Conservation (phyloP, 2,888 invertebrate species). For the Hemithea aestivaria region DNA sequence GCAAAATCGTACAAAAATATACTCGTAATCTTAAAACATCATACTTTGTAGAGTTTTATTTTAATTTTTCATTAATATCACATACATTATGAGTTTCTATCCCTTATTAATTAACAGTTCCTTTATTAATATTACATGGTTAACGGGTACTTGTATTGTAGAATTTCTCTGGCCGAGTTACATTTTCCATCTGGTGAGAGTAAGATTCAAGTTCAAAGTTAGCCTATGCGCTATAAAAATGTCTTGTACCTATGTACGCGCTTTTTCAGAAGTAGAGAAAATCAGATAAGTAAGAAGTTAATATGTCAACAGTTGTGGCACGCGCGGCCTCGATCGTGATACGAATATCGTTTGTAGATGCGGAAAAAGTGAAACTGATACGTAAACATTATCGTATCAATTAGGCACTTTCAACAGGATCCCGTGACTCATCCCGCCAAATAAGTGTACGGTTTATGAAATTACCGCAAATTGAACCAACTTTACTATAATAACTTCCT, state of each 20-base stretch:
- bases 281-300: constrained; percentile 25
- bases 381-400: constrained; percentile 48
- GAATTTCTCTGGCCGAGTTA: too few species aligned
- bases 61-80: too few species aligned
- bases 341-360: constrained; percentile 64
- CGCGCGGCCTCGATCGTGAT: constrained; percentile 72
- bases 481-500: constrained; percentile 48
- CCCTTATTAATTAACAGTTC: too few species aligned
- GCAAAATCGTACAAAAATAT: constrained; percentile 37
- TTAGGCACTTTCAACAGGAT: constrained; percentile 73
- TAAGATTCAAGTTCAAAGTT: too few species aligned
- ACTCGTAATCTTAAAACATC: too few species aligned
- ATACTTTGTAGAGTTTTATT: too few species aligned
- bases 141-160: too few species aligned
- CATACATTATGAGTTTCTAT: too few species aligned
- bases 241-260: neutral
- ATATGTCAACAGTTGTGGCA: constrained; percentile 50
- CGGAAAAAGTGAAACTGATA: constrained; percentile 75
- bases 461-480: constrained; percentile 42
- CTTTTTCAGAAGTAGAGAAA: constrained; percentile 15
- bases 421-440: constrained; percentile 40
- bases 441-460: constrained; percentile 33
- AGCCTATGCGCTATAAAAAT: too few species aligned
- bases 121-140: too few species aligned
- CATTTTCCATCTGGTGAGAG: too few species aligned